Evolutionary conservation across 2,888 invertebrate genomes (phyloP).

Genomic region (Campoletis raptor): DNA sequence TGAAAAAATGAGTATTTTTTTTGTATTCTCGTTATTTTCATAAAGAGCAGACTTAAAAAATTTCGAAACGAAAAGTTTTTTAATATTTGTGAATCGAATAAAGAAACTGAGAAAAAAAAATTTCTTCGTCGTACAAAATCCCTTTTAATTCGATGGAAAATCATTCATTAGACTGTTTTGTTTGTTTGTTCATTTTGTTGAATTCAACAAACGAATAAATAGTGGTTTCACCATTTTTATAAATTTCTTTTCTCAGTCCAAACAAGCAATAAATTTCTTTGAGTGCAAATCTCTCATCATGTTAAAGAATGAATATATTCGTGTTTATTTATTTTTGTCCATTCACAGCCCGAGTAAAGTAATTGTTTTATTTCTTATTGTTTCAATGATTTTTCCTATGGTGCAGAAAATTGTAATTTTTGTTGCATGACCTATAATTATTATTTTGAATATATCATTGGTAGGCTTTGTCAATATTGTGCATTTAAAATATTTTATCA

Average conservation of each 20-base stretch:
- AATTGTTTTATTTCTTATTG: slow-evolving; percentile 57
- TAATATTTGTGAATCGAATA: background rate
- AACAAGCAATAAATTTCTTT: background rate
- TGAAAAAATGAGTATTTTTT: background rate
- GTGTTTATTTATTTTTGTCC: slow-evolving; percentile 33
- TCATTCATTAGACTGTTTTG: no score
- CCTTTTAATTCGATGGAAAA: no score
- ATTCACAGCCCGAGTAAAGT: slow-evolving; percentile 70
- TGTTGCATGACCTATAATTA: background rate
- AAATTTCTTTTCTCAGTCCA: no score
- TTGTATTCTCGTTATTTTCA: background rate
- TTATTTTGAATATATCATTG: background rate
- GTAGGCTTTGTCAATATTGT: slow-evolving; percentile 10
- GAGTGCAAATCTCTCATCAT: slow-evolving; percentile 1
- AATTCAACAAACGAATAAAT: no score
- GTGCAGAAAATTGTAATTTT: slow-evolving; percentile 46
- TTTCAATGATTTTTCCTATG: slow-evolving; percentile 33
- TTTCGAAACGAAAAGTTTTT: background rate
- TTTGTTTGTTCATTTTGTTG: no score
- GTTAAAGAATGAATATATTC: slow-evolving; percentile 47
- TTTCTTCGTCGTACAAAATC: no score
- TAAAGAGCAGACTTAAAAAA: background rate
- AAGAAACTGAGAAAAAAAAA: no score
- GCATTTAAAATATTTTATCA: slow-evolving; percentile 38
- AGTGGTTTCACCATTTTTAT: no score